Evolutionary conservation across 2,888 invertebrate species (phyloP).

Genomic region (Monoplex corrugatus): DNA sequence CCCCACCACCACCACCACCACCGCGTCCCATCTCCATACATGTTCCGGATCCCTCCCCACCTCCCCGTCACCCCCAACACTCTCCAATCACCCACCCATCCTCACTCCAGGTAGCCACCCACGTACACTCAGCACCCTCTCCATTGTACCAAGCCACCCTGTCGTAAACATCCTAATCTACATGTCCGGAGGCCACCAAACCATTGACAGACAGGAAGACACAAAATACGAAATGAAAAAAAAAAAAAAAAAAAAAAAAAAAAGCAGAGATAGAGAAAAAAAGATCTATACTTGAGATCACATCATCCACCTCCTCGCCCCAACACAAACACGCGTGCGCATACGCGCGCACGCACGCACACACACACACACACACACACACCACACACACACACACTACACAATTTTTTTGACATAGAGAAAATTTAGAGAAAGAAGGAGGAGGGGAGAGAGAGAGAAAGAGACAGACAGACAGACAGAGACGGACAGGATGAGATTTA

Average conservation of each 20-base stretch:
- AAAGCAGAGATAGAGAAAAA: no score
- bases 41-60: background rate
- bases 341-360: background rate
- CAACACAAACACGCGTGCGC: background rate
- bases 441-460: background rate
- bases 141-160: background rate
- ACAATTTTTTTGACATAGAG: background rate
- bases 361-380: constrained; percentile 13
- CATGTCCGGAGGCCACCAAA: no score
- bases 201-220: no score
- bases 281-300: no score
- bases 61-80: background rate
- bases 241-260: no score
- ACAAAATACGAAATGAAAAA: no score
- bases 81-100: background rate
- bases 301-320: background rate
- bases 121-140: background rate
- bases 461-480: no score
- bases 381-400: background rate
- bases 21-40: no score
- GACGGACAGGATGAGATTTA: no score
- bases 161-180: no score
- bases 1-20: no score
- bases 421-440: background rate
- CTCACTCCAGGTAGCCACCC: no score